Conservation (phyloP, 2,797 vertebrate genomes). For the Gallinago nigripennis region DNA sequence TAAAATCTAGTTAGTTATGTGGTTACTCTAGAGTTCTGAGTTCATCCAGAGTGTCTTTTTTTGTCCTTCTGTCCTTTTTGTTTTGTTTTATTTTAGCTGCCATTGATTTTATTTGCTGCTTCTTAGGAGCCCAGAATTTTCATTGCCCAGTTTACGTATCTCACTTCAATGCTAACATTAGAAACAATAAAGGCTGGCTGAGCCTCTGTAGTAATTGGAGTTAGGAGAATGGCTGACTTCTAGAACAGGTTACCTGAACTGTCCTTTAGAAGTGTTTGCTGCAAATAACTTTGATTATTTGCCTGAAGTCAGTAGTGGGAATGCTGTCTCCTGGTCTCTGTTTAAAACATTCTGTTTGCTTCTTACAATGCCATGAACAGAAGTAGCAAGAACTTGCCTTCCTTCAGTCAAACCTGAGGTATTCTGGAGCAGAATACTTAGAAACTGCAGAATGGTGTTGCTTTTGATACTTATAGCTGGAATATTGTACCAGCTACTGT, state of each 20-base stretch:
- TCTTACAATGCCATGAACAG: not conserved
- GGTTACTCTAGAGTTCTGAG: not conserved
- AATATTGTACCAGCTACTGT: not conserved
- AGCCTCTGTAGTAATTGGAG: not conserved
- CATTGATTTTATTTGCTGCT: not conserved
- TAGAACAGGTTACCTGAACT: not conserved
- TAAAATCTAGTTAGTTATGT: not conserved
- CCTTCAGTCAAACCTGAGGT: not conserved
- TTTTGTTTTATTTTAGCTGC: not conserved
- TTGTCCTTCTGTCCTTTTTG: accelerated
- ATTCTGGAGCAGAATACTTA: not conserved
- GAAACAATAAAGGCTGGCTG: not conserved
- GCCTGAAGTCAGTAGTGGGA: not conserved
- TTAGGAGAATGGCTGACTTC: not conserved
- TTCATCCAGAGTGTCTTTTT: not conserved
- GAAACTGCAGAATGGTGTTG: not conserved
- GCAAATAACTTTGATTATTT: not conserved
- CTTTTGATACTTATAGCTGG: not conserved
- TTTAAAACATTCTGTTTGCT: not conserved
- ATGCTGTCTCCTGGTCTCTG: not conserved
- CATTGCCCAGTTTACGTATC: not conserved
- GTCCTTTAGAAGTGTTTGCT: not conserved
- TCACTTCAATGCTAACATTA: not conserved
- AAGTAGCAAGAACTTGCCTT: not conserved
- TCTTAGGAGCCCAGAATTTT: not conserved